Evolutionary conservation across 2,888 invertebrate species (phyloP).

Genomic region (Catocala nupta): DNA sequence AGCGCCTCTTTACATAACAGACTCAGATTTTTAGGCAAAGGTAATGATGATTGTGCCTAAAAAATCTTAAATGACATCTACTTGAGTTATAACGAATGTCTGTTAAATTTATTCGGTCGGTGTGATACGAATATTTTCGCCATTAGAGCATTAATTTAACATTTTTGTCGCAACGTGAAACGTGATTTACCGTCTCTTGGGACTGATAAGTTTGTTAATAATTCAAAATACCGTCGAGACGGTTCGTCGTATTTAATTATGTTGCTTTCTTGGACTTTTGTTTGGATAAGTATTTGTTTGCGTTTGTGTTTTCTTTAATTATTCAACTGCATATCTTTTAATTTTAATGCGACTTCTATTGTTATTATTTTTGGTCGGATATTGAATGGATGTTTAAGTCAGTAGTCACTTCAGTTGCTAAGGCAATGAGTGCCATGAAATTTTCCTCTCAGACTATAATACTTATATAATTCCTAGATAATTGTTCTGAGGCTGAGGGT

Average conservation of each 20-base stretch:
- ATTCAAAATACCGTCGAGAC: constrained; percentile 21
- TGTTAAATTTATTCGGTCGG: constrained; percentile 32
- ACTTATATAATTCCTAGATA: too few species aligned
- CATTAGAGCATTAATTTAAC: constrained; percentile 25
- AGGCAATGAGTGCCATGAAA: too few species aligned
- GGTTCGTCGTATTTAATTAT: constrained; percentile 25
- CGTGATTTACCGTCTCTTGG: constrained; percentile 27
- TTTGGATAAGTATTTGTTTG: not conserved
- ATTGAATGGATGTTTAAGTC: too few species aligned
- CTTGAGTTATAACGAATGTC: constrained; percentile 28
- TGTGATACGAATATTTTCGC: constrained; percentile 32
- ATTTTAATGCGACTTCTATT: too few species aligned
- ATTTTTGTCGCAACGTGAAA: constrained; percentile 11
- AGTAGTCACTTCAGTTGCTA: too few species aligned
- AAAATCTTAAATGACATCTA: constrained; percentile 17
- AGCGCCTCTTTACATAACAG: not conserved
- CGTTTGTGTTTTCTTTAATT: too few species aligned
- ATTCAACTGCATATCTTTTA: too few species aligned
- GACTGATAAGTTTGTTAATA: constrained; percentile 35
- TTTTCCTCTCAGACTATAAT: too few species aligned
- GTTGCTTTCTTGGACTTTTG: constrained; percentile 8
- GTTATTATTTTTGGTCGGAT: too few species aligned
- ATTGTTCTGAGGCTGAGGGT: too few species aligned
- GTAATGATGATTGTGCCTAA: constrained; percentile 17
- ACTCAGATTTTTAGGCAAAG: not conserved